These are phyloP conservation scores for Phymorhynchus buccinoides DNA, from an alignment of 1,140 invertebrate species.

Conservation along the genomic window DNA sequence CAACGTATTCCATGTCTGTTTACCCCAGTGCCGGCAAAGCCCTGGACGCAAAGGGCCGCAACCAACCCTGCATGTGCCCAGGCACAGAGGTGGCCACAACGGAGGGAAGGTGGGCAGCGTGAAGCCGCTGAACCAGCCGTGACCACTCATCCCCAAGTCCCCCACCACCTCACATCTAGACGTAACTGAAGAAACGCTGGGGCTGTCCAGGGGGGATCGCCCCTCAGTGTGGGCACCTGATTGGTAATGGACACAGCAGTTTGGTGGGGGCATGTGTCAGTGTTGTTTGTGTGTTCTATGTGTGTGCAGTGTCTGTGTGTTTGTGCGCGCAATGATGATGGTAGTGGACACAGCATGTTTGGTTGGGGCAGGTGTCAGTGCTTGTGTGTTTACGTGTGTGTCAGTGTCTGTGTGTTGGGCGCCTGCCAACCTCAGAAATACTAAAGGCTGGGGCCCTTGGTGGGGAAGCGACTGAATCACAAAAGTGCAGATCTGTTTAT, in stretches of 20 bases:
- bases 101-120: neutral
- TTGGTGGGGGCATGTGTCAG: neutral
- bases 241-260: slow-evolving; percentile 60
- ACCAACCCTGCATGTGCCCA: neutral
- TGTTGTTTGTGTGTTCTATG: neutral
- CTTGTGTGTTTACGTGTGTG: neutral
- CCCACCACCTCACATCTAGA: slow-evolving; percentile 25
- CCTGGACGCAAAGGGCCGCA: neutral
- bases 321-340: slow-evolving; percentile 69
- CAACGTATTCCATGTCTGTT: neutral
- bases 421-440: too few species aligned
- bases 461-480: too few species aligned
- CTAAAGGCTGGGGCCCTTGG: too few species aligned
- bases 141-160: too few species aligned
- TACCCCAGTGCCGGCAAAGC: neutral
- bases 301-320: neutral
- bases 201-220: slow-evolving; percentile 58
- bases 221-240: slow-evolving; percentile 68
- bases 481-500: too few species aligned
- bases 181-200: slow-evolving; percentile 56
- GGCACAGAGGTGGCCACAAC: neutral
- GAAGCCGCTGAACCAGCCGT: neutral
- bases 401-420: slow-evolving; percentile 35
- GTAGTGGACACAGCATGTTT: slow-evolving; percentile 48
- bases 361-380: neutral